These are phyloP conservation scores for Drosophila mercatorum DNA, from an alignment of 2,888 invertebrate species.

Conservation along the genomic window DNA sequence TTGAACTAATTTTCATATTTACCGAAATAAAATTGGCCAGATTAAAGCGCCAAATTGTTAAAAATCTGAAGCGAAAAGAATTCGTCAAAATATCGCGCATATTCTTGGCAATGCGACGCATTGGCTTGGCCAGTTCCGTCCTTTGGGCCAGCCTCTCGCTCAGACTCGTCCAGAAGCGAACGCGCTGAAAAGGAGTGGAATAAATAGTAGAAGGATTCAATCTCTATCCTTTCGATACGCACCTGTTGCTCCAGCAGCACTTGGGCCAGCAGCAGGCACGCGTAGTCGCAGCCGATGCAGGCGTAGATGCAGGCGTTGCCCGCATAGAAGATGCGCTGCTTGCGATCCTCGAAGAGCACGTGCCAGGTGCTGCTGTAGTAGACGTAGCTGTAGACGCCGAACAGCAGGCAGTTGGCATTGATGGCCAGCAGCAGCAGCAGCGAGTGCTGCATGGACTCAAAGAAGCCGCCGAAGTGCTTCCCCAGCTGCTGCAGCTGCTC, in stretches of 20 bases:
- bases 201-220: neutral
- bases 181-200: slow-evolving; percentile 25
- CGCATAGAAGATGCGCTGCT: slow-evolving; percentile 73
- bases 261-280: slow-evolving; percentile 63
- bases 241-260: slow-evolving; percentile 62
- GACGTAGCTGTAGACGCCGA: slow-evolving; percentile 67
- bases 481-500: slow-evolving; percentile 52
- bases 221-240: neutral
- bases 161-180: slow-evolving; percentile 32
- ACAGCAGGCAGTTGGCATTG: slow-evolving; percentile 77
- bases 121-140: slow-evolving; percentile 26
- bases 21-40: slow-evolving; percentile 40
- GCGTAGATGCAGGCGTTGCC: slow-evolving; percentile 73
- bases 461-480: slow-evolving; percentile 34
- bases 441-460: slow-evolving; percentile 60
- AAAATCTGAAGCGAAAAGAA: slow-evolving; percentile 45
- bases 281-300: slow-evolving; percentile 77
- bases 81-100: slow-evolving; percentile 30
- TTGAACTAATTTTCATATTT: neutral
- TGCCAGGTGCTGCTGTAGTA: slow-evolving; percentile 75
- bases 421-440: slow-evolving; percentile 67
- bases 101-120: slow-evolving; percentile 46
- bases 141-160: slow-evolving; percentile 19
- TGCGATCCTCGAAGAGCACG: slow-evolving; percentile 65
- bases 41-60: slow-evolving; percentile 47